Conservation (phyloP, 2,797 vertebrate genomes). For the Clamator glandarius region DNA sequence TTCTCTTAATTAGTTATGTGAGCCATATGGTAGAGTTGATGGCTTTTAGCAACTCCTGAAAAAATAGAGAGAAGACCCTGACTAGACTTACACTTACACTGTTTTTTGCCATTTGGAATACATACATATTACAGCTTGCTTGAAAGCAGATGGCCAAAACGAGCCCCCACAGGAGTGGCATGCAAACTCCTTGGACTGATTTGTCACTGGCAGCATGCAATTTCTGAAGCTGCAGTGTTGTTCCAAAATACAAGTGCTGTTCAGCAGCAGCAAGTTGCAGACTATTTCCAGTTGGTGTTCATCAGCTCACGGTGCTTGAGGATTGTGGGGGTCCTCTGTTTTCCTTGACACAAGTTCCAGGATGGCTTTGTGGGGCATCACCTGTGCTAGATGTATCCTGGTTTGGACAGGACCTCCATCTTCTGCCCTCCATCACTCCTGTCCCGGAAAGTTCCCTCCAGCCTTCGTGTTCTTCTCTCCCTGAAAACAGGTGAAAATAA, state of each 20-base stretch:
- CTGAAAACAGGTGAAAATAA: conserved; percentile 12
- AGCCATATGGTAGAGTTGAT: background rate
- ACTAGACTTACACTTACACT: background rate
- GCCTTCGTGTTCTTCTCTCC: conserved; percentile 64
- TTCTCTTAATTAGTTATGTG: background rate
- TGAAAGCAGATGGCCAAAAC: background rate
- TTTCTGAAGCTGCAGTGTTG: background rate
- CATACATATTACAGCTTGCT: background rate
- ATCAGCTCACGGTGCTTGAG: accelerated
- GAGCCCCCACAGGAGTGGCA: background rate
- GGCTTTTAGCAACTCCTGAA: background rate
- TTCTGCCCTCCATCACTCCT: conserved; percentile 59
- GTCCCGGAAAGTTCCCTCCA: conserved; percentile 55
- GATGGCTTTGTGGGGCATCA: accelerated
- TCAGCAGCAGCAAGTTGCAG: background rate
- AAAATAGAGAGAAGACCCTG: background rate
- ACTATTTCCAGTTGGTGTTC: background rate
- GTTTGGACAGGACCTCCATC: conserved; percentile 76
- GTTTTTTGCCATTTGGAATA: background rate
- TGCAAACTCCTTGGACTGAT: background rate
- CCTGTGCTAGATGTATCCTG: conserved; percentile 66
- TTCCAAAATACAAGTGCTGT: accelerated
- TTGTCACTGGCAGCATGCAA: accelerated
- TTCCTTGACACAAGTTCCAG: background rate
- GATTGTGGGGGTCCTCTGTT: background rate